phyloP scores from a whole-genome alignment of 2,797 vertebrate genomes.

The Borostomias antarcticus region DNA sequence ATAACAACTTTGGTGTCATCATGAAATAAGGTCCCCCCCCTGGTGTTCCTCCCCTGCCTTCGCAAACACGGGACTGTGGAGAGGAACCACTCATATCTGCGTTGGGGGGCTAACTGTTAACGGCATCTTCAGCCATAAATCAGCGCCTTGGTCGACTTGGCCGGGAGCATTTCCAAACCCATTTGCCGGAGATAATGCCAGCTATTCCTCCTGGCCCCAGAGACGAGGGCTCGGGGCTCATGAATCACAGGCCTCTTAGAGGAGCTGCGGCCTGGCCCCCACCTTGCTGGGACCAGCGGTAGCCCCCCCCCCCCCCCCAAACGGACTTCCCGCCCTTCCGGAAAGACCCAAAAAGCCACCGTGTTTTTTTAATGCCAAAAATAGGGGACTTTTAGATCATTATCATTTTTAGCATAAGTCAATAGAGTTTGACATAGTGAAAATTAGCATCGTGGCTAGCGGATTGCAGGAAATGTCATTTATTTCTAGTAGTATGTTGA shows the following conservation, averaged over 20 bases:
- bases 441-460: no score
- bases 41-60: slow-evolving; percentile 15
- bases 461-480: no score
- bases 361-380: no score
- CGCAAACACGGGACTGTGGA: slow-evolving; percentile 33
- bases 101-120: slow-evolving; percentile 53
- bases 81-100: slow-evolving; percentile 41
- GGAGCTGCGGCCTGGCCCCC: slow-evolving; percentile 62
- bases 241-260: slow-evolving; percentile 79
- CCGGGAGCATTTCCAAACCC: slow-evolving; percentile 78
- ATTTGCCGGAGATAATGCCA: slow-evolving; percentile 82
- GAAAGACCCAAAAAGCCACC: no score
- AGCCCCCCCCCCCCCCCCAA: no score
- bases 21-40: slow-evolving; percentile 40
- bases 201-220: slow-evolving; percentile 72
- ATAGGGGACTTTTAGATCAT: no score
- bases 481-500: no score
- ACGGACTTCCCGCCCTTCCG: no score
- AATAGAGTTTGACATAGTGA: no score
- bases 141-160: slow-evolving; percentile 76
- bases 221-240: slow-evolving; percentile 65
- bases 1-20: slow-evolving; percentile 44
- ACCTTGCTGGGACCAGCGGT: slow-evolving; percentile 63
- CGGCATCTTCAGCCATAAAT: slow-evolving; percentile 74
- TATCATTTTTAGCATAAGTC: no score